Evolutionary conservation across 2,888 invertebrate species (phyloP).

Genomic region (Lymantria monacha): DNA sequence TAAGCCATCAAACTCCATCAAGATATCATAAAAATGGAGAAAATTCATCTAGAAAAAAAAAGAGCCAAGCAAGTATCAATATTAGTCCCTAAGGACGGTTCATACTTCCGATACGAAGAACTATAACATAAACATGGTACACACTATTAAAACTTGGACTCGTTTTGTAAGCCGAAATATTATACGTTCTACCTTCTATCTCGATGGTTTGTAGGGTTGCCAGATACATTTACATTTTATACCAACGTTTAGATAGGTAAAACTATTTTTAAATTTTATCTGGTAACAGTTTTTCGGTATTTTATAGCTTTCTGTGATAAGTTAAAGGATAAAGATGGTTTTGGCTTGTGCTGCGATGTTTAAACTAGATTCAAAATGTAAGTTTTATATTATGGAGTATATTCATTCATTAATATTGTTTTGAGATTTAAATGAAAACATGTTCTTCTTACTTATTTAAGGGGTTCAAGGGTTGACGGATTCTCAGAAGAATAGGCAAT

Average conservation of each 20-base stretch:
- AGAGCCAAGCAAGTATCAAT: constrained; percentile 6
- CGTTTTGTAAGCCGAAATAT: constrained; percentile 81
- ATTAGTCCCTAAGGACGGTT: constrained; percentile 47
- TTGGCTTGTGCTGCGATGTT: constrained; percentile 5
- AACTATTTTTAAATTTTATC: constrained; percentile 42
- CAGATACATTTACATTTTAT: constrained; percentile 70
- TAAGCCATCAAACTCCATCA: constrained; percentile 8
- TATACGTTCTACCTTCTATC: constrained; percentile 79
- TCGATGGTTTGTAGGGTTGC: constrained; percentile 64
- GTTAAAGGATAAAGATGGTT: constrained; percentile 3
- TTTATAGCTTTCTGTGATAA: constrained; percentile 22
- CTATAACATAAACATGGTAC: constrained; percentile 78
- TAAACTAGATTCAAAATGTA: background rate
- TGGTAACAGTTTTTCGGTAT: constrained; percentile 35
- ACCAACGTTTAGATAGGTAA: constrained; percentile 48
- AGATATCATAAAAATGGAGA: constrained; percentile 18
- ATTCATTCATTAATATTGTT: too few relatives aligned
- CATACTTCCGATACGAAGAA: constrained; percentile 54
- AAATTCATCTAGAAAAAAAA: constrained; percentile 18
- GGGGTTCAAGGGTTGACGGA: too few relatives aligned
- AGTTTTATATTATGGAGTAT: too few relatives aligned
- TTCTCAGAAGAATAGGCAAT: too few relatives aligned
- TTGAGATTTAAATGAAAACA: too few relatives aligned
- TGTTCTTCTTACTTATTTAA: too few relatives aligned
- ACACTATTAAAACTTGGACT: constrained; percentile 82